These are phyloP conservation scores for Carcina quercana DNA, from an alignment of 2,888 invertebrate species.

Conservation along the genomic window DNA sequence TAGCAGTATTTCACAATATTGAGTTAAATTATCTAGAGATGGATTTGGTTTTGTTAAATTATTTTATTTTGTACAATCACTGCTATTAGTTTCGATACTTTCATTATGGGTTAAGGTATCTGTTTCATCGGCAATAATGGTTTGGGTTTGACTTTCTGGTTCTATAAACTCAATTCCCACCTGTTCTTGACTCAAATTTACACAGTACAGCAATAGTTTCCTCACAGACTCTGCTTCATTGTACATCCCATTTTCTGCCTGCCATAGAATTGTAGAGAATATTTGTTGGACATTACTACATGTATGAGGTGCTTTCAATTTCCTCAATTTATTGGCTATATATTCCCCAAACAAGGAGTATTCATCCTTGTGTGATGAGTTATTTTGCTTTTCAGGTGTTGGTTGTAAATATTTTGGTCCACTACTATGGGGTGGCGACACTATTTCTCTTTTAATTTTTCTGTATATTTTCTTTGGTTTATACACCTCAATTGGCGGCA, in stretches of 20 bases:
- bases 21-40: no score
- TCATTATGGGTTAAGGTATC: no score
- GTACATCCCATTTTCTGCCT: constrained; percentile 59
- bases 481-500: constrained; percentile 40
- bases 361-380: constrained; percentile 46
- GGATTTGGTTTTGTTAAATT: no score
- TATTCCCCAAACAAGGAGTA: constrained; percentile 61
- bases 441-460: constrained; percentile 51
- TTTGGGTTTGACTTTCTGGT: constrained; percentile 1
- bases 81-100: no score
- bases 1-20: no score
- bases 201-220: constrained; percentile 41
- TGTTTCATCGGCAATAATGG: no score
- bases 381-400: no score
- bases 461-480: constrained; percentile 40
- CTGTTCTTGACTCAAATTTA: constrained; percentile 1
- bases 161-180: constrained; percentile 4
- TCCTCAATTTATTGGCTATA: constrained; percentile 57
- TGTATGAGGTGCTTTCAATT: constrained; percentile 43
- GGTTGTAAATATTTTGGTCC: no score
- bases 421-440: constrained; percentile 38
- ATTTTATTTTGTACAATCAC: no score
- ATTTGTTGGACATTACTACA: constrained; percentile 58
- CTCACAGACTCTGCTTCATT: constrained; percentile 56
- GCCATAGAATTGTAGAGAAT: constrained; percentile 63